Evolutionary conservation across 2,888 invertebrate genomes (phyloP).

Genomic region (Harmothoe impar): DNA sequence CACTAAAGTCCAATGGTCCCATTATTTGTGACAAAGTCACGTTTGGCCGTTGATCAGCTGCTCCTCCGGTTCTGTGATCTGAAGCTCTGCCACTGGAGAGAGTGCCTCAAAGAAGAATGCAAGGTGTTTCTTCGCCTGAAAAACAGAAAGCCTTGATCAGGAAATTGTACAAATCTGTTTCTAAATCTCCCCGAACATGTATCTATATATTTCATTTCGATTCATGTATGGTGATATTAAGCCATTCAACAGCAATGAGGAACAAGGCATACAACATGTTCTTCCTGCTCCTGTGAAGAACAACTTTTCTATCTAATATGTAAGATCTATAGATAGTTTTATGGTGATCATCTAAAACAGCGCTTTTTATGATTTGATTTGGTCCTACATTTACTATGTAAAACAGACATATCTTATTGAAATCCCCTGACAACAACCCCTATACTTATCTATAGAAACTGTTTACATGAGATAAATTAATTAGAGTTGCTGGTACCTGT

Average conservation of each 20-base stretch:
- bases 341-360: no score
- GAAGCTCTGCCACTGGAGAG: slow-evolving; percentile 62
- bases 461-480: no score
- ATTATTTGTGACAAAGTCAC: neutral
- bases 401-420: no score
- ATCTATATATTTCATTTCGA: neutral
- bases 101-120: slow-evolving; percentile 77
- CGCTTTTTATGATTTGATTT: no score
- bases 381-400: no score
- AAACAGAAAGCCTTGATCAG: slow-evolving; percentile 52
- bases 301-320: no score
- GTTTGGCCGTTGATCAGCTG: neutral
- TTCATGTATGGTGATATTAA: neutral
- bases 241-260: neutral
- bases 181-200: neutral
- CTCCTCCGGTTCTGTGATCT: neutral
- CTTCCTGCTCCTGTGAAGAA: no score
- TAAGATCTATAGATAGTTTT: no score
- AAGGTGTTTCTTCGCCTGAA: slow-evolving; percentile 74
- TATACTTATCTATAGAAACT: no score
- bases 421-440: no score
- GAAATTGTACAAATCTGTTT: neutral
- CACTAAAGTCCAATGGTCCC: no score
- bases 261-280: no score
- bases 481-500: slow-evolving; percentile 74